These are phyloP conservation scores for Acleris holmiana DNA, from an alignment of 2,888 invertebrate species.

Conservation along the genomic window DNA sequence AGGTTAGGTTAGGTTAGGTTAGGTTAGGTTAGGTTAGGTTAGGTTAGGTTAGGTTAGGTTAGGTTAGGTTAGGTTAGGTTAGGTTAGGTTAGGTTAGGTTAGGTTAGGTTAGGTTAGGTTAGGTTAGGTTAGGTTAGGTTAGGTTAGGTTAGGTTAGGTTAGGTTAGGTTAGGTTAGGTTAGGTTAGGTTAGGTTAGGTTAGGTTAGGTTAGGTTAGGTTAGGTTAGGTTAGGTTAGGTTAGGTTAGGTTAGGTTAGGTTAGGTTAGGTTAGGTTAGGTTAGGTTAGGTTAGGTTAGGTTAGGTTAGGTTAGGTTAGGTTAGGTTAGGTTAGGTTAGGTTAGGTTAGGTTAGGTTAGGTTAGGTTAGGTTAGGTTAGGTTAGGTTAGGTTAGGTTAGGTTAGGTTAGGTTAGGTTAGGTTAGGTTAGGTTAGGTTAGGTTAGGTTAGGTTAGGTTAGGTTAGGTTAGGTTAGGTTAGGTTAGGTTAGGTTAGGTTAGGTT, in stretches of 20 bases:
- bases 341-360: slow-evolving; percentile 44
- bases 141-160: no score
- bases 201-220: slow-evolving; percentile 40
- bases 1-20: slow-evolving; percentile 5
- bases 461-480: slow-evolving; percentile 45
- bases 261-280: slow-evolving; percentile 36
- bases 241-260: slow-evolving; percentile 42
- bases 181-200: no score
- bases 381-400: slow-evolving; percentile 43
- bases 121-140: no score
- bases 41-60: slow-evolving; percentile 19
- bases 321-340: slow-evolving; percentile 35
- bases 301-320: slow-evolving; percentile 28
- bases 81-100: slow-evolving; percentile 7
- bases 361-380: slow-evolving; percentile 44
- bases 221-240: slow-evolving; percentile 41
- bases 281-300: slow-evolving; percentile 37
- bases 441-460: slow-evolving; percentile 45
- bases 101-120: slow-evolving; percentile 9
- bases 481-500: slow-evolving; percentile 39
- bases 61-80: background rate
- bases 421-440: slow-evolving; percentile 45
- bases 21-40: slow-evolving; percentile 5
- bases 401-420: slow-evolving; percentile 42
- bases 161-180: no score